phyloP scores from a whole-genome alignment of 1,140 invertebrate genomes.

The Cotesia typhae region DNA sequence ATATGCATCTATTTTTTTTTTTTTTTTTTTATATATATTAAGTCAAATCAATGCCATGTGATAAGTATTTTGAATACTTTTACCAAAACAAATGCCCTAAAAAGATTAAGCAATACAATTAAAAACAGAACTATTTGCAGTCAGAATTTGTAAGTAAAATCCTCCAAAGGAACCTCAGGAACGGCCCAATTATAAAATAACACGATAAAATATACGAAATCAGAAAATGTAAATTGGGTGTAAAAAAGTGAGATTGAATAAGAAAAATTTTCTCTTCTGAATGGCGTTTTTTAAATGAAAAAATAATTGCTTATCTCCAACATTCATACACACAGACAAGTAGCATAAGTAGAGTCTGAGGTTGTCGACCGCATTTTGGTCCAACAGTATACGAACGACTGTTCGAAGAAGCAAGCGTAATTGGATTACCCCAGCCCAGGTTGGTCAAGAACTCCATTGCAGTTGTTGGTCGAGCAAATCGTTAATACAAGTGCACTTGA shows the following conservation, averaged over 20 bases:
- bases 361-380: constrained; percentile 20
- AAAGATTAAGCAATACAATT: too few relatives aligned
- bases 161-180: too few relatives aligned
- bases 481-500: constrained; percentile 36
- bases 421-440: constrained; percentile 32
- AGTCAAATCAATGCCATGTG: too few relatives aligned
- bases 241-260: neutral
- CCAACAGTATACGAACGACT: constrained; percentile 15
- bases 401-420: constrained; percentile 29
- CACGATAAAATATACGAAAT: neutral
- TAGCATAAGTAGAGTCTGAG: neutral
- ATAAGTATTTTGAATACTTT: too few relatives aligned
- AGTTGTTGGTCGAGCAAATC: constrained; percentile 30
- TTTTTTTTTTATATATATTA: too few relatives aligned
- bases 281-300: constrained; percentile 1
- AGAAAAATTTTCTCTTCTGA: too few relatives aligned
- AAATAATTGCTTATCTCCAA: constrained; percentile 22
- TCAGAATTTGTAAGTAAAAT: too few relatives aligned
- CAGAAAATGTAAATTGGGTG: neutral
- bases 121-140: too few relatives aligned
- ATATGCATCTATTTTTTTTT: too few relatives aligned
- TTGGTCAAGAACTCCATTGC: constrained; percentile 31
- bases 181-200: too few relatives aligned
- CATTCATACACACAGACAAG: neutral
- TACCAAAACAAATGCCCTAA: too few relatives aligned